Evolutionary conservation across 1,140 invertebrate species (phyloP).

Genomic region (Drosophila chauvacae): DNA sequence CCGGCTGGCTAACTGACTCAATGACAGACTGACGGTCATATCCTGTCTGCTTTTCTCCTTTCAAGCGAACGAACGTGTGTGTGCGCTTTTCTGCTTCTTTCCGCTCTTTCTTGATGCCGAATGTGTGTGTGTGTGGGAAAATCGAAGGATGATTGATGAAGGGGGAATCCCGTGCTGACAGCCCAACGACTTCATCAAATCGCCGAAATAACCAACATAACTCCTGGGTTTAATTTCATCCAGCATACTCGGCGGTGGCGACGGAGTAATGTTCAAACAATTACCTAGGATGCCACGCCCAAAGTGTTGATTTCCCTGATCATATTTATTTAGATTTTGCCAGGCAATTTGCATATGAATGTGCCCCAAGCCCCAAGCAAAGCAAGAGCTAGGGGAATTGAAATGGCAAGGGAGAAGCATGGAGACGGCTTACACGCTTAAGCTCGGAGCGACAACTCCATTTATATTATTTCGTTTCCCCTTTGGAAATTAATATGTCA

Average conservation of each 20-base stretch:
- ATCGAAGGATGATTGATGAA: constrained; percentile 70
- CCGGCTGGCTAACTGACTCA: constrained; percentile 46
- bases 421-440: constrained; percentile 56
- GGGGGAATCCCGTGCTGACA: constrained; percentile 56
- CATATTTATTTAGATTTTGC: constrained; percentile 73
- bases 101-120: constrained; percentile 11
- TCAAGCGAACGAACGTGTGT: not conserved
- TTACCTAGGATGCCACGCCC: constrained; percentile 33
- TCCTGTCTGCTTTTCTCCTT: constrained; percentile 24
- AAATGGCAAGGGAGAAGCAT: constrained; percentile 2
- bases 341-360: constrained; percentile 73
- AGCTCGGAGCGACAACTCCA: constrained; percentile 72
- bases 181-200: constrained; percentile 63
- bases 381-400: not conserved
- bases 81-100: constrained; percentile 12
- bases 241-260: constrained; percentile 2
- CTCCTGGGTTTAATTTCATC: constrained; percentile 41
- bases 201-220: constrained; percentile 51
- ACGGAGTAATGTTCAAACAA: constrained; percentile 42
- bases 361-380: constrained; percentile 33
- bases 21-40: constrained; percentile 44
- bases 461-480: constrained; percentile 82
- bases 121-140: constrained; percentile 7
- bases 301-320: constrained; percentile 75
- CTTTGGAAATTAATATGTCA: constrained; percentile 83